Evolutionary conservation across 2,888 invertebrate genomes (phyloP), one percentile per base, ranked within the genome.

Genomic region (Agapetus fuscipes): DNA sequence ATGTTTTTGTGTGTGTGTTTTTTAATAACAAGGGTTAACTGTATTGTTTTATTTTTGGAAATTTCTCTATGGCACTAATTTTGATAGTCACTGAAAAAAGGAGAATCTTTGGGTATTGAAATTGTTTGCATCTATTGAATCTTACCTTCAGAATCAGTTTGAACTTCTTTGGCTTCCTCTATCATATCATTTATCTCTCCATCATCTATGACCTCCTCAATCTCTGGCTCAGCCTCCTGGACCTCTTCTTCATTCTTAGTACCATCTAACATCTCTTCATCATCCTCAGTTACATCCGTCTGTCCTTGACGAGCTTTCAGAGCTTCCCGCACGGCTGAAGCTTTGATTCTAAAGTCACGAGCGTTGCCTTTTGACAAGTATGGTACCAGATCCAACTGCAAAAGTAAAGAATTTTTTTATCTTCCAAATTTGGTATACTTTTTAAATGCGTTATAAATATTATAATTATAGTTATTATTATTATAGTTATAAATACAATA

Each of bases 301-400:
- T 4, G 4, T 3, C 17, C 17, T 14, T 17, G 3, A 3, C 16
- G 11, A 17, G 35, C 9, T 16, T 35, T 25, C 14, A 48, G 37
- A 9, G 45, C 45, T 30, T 45, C 43, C 17, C 37, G 35, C 3
- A 48, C 36, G 3, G 30, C 37, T 2, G 45, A 40, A 3, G 43
- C 43, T 16, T 38, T 43, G 7, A 48, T 48, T 14, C 43, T 33
- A 34, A 48, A 48, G 30, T 48, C 48, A 17, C 48, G 37, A 6
- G 48, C 48, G 12, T 30, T 45, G 3, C 45, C 43, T 25, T 37
- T 34, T 3, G 48, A 38, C 14, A 48, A 27, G 34, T 45, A 34
- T 12, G 31, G 15, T 24, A 29, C 33, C 4, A 48, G 37, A 34
- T 48, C 43, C 15, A 48, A 20, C 48, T 48, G 28, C 9, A 48